A percentile compares a stretch with the other conserved stretches of the same genome.
Conservation (phyloP, 2,113 vertebrate genomes). For the Caranx melampygus region DNA sequence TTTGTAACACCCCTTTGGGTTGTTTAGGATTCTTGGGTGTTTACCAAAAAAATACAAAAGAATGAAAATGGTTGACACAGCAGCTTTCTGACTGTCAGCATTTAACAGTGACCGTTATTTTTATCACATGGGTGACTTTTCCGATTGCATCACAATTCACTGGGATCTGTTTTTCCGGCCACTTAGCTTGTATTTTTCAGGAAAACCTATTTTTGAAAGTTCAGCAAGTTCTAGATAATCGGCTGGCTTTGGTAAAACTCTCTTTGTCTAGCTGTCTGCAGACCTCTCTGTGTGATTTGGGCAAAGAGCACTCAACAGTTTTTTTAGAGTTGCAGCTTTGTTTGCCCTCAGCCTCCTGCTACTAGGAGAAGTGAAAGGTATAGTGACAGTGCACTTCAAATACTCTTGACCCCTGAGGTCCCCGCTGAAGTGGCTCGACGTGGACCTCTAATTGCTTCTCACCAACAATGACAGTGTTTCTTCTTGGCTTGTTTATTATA, state of each 20-base stretch:
- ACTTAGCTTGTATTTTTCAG: neutral
- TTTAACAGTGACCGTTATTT: neutral
- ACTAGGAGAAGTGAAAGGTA: constrained; percentile 58
- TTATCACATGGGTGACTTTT: neutral
- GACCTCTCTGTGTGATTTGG: constrained; percentile 12
- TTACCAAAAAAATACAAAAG: neutral
- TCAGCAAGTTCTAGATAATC: neutral
- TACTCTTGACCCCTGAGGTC: constrained; percentile 62
- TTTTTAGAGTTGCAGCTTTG: constrained; percentile 52
- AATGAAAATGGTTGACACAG: constrained; percentile 14
- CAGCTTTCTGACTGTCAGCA: neutral
- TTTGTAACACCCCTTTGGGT: neutral
- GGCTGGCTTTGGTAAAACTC: neutral
- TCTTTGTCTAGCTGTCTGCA: constrained; percentile 27
- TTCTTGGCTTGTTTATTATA: constrained; percentile 49
- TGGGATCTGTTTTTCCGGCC: constrained; percentile 3
- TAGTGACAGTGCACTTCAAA: constrained; percentile 66
- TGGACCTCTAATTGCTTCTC: constrained; percentile 71
- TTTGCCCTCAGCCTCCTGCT: constrained; percentile 45
- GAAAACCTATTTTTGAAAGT: neutral
- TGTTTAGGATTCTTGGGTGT: too few species aligned
- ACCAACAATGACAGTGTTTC: constrained; percentile 60
- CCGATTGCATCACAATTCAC: neutral
- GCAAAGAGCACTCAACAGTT: constrained; percentile 29
- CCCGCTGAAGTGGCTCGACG: constrained; percentile 55